Evolutionary conservation across 2,797 vertebrate species (phyloP).

Genomic region (Malurus splendens): DNA sequence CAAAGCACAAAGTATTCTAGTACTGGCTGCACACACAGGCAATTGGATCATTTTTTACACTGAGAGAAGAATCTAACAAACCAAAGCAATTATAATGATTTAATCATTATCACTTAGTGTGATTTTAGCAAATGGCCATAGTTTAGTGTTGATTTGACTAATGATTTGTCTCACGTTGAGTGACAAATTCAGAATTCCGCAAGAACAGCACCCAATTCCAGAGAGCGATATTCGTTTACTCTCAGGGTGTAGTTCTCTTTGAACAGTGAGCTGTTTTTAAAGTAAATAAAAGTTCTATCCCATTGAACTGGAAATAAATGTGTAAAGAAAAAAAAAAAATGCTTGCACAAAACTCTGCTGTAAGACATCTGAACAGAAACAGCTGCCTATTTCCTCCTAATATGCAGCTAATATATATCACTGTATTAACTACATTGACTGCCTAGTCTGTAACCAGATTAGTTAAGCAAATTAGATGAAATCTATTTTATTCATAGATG

Average conservation of each 20-base stretch:
- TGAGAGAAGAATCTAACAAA: neutral
- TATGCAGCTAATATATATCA: neutral
- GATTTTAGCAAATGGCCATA: neutral
- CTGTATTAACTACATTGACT: neutral
- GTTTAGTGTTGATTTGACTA: neutral
- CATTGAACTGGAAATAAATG: neutral
- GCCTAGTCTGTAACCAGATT: neutral
- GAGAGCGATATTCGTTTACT: neutral
- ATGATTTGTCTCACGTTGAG: neutral
- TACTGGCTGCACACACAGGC: neutral
- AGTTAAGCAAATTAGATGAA: neutral
- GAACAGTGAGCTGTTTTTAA: slow-evolving; percentile 6
- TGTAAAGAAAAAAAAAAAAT: neutral
- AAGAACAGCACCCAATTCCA: neutral
- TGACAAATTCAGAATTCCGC: neutral
- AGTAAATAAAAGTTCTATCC: slow-evolving; percentile 12
- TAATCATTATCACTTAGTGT: neutral
- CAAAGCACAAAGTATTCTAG: neutral
- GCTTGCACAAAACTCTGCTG: neutral
- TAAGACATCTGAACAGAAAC: neutral
- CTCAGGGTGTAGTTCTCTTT: slow-evolving; percentile 36
- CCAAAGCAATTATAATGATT: neutral
- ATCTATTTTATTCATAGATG: neutral
- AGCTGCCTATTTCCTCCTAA: neutral
- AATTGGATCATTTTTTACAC: neutral